A percentile compares a stretch with the other conserved stretches of the same genome.
phyloP scores from a whole-genome alignment of 2,113 vertebrate genomes.

The Spilogale gracilis region DNA sequence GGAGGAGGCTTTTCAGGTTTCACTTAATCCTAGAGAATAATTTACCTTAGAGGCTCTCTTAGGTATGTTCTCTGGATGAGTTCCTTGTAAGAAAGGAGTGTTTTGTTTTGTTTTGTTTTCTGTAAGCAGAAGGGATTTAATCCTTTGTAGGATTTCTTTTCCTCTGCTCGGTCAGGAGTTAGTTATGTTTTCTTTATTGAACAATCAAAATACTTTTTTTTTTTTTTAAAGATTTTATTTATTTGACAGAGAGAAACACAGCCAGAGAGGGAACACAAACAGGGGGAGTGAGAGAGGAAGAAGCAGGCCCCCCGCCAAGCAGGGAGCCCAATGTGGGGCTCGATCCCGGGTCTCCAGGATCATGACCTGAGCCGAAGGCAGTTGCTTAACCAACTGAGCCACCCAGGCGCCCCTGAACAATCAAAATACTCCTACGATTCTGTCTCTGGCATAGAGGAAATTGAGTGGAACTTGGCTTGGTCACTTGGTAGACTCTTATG shows the following conservation, averaged over 20 bases:
- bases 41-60: not conserved
- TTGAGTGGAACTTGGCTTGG: not conserved
- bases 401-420: not conserved
- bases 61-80: not conserved
- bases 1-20: not conserved
- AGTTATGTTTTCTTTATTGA: not conserved
- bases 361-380: no score
- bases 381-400: no score
- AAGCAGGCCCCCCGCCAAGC: no score
- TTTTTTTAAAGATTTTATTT: no score
- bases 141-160: slow-evolving; percentile 50
- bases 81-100: not conserved
- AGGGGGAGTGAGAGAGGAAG: no score
- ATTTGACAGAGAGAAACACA: no score
- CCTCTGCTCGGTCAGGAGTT: not conserved
- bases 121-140: slow-evolving; percentile 39
- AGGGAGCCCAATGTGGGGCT: no score
- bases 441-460: not conserved
- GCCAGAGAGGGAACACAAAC: no score
- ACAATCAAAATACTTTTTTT: not conserved
- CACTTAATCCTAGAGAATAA: slow-evolving; percentile 4
- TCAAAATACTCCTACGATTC: not conserved
- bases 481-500: not conserved
- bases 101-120: not conserved
- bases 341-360: no score